A percentile compares a stretch with the other conserved stretches of the same genome.
phyloP scores from a whole-genome alignment of 2,888 invertebrate genomes.

The Stramonita haemastoma region DNA sequence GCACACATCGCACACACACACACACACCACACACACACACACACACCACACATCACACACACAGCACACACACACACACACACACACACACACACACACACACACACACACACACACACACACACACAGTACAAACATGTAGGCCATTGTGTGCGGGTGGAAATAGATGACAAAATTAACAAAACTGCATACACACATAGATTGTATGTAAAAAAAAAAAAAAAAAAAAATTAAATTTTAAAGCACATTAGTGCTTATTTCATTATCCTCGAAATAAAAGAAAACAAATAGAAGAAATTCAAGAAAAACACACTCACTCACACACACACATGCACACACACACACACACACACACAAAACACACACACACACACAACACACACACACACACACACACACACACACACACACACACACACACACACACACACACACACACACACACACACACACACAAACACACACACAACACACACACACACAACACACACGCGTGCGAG shows the following conservation, averaged over 20 bases:
- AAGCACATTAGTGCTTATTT: too few species aligned
- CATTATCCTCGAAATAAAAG: too few species aligned
- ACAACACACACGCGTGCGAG: neutral
- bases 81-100: neutral
- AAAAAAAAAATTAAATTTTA: too few species aligned
- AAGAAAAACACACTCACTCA: too few species aligned
- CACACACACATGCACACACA: neutral
- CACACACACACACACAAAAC: neutral
- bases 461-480: neutral
- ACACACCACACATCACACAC: neutral
- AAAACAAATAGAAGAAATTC: too few species aligned
- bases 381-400: neutral
- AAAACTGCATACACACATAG: too few species aligned
- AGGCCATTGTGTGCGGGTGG: too few species aligned
- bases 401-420: slow-evolving; percentile 13
- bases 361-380: neutral
- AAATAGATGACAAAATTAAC: too few species aligned
- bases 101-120: neutral
- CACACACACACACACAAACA: neutral
- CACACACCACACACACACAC: neutral
- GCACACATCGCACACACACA: too few species aligned
- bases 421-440: slow-evolving; percentile 13
- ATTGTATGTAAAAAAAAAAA: too few species aligned
- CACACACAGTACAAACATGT: neutral
- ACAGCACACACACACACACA: neutral